phyloP scores from a whole-genome alignment of 2,797 vertebrate species.

The Trachurus trachurus region DNA sequence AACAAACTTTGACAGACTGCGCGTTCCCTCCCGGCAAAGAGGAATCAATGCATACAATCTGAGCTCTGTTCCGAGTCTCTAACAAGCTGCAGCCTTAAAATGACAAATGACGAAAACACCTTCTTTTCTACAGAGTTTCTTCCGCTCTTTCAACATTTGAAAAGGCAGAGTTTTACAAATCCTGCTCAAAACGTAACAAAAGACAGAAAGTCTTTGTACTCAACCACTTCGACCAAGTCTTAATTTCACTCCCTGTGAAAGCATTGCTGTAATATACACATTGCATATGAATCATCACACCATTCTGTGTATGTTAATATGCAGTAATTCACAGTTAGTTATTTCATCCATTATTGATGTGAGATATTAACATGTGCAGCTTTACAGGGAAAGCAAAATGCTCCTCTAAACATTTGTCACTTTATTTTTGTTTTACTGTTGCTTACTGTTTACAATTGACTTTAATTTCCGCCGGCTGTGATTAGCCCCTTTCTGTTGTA shows the following conservation, averaged over 20 bases:
- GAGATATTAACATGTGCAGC: constrained; percentile 5
- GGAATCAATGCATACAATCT: constrained; percentile 49
- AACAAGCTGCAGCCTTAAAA: constrained; percentile 45
- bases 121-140: constrained; percentile 11
- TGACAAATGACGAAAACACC: constrained; percentile 30
- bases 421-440: constrained; percentile 14
- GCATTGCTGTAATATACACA: neutral
- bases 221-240: neutral
- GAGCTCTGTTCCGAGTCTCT: constrained; percentile 24
- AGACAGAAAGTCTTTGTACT: neutral
- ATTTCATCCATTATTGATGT: neutral
- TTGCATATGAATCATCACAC: neutral
- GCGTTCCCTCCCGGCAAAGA: constrained; percentile 42
- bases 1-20: constrained; percentile 43
- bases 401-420: neutral
- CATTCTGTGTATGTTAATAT: neutral
- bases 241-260: neutral
- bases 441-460: constrained; percentile 13
- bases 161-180: constrained; percentile 25
- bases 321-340: neutral
- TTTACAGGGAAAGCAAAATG: constrained; percentile 1
- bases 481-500: neutral
- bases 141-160: neutral
- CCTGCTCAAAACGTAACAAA: constrained; percentile 11
- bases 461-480: constrained; percentile 10